Base-by-base conservation (phyloP, 2,797 vertebrate genomes). In the Alosa sapidissima region DNA sequence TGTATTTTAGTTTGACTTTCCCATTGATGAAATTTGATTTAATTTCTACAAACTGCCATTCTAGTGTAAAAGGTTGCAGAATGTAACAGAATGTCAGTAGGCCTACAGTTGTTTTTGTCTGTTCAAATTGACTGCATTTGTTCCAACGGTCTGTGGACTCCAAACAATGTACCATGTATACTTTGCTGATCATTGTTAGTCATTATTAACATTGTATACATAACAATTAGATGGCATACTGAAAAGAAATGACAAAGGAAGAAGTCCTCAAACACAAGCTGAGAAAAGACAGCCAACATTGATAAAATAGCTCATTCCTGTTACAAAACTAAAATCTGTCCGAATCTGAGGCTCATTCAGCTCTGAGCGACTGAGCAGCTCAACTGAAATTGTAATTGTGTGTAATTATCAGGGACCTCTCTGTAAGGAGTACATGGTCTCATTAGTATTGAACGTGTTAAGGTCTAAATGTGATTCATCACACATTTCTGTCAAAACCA, bases 151-250 rank as follows among this genome's bases (percentile, higher is more conserved):
- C 36, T 36, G 13, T 36, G 65, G 33, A 72, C 16, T 68, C 62
- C 28, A 36, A 72, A 36, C 28, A 72, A 72, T 68, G 58, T 36
- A 68, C 65, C 65, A 68, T 36, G 33, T 68, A 68, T 68, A 68
- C 65, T 68, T 68, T 24, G 65, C 60, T 68, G 24, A 68, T 72
- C 3, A 72, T 72, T 14, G 65, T 72, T 72, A 75, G 68, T 75
- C 5, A 36, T 14, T 41, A 75, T 16, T 75, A 75, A 41, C 14
- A 75, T 75, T 75, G 0, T 41, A 75, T 41, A 75, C 33, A 45
- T 33, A 41, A 75, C 33, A 75, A 75, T 41, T 16, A 75, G 33
- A 75, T 33, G 10, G 13, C 33, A 41, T 41, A 19, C 5, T 75
- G 36, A 75, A 36, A 75, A 75, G 33, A 36, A 13, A 75, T 19